These are phyloP conservation scores for Eufriesea mexicana DNA, from an alignment of 1,140 invertebrate species.

Conservation along the genomic window DNA sequence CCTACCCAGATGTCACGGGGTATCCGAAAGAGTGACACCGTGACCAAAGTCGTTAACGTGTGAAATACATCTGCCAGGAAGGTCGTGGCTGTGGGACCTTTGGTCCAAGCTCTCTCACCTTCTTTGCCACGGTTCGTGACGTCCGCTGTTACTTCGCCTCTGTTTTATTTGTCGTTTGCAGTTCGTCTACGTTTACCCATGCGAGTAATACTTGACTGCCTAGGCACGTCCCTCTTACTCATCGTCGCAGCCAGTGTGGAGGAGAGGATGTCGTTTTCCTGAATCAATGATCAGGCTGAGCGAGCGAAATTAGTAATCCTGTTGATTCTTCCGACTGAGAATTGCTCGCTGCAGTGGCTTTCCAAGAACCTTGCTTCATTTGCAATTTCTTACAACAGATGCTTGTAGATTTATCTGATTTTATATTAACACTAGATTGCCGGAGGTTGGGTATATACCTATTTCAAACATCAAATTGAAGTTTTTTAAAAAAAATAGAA, in stretches of 20 bases:
- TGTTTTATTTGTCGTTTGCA: not conserved
- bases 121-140: not conserved
- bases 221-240: not conserved
- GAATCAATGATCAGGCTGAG: conserved; percentile 18
- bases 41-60: conserved; percentile 74
- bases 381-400: too few relatives aligned
- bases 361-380: too few relatives aligned
- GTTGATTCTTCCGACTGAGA: not conserved
- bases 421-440: too few relatives aligned
- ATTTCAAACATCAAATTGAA: too few relatives aligned
- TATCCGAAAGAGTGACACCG: conserved; percentile 67
- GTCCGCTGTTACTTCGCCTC: not conserved
- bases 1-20: conserved; percentile 69
- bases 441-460: too few relatives aligned
- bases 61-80: conserved; percentile 71
- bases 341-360: not conserved
- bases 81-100: not conserved
- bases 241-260: too few relatives aligned
- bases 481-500: too few relatives aligned
- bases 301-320: not conserved
- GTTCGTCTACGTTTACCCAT: not conserved
- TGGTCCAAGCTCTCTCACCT: not conserved
- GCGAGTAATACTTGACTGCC: not conserved
- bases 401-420: too few relatives aligned
- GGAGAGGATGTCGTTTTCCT: conserved; percentile 30